phyloP scores from a whole-genome alignment of 2,888 invertebrate species.

The Coronaproctus castanopsis region DNA sequence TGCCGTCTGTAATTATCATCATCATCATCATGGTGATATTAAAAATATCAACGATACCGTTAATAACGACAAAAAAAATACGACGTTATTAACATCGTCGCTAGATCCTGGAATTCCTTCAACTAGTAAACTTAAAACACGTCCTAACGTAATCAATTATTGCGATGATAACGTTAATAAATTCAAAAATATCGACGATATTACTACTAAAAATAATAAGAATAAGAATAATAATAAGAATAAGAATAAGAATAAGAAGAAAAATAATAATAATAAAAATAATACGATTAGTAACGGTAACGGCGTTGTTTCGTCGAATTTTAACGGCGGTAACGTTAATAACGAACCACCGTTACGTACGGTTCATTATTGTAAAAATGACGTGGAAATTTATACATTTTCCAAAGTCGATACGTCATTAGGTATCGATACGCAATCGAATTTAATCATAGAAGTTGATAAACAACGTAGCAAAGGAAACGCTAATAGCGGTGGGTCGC shows the following conservation, averaged over 20 bases:
- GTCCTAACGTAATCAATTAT: neutral
- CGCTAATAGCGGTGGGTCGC: too few species aligned
- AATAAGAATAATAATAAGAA: neutral
- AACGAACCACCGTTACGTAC: neutral
- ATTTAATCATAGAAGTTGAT: neutral
- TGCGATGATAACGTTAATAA: neutral
- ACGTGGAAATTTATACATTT: neutral
- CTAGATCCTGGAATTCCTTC: neutral
- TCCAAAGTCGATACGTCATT: neutral
- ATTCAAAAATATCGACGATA: neutral
- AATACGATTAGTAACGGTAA: neutral
- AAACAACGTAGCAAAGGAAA: neutral
- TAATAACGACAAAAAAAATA: too few species aligned
- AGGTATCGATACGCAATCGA: neutral
- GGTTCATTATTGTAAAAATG: neutral
- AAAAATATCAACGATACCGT: neutral
- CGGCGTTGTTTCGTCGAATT: neutral
- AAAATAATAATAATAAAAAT: neutral
- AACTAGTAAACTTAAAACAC: neutral
- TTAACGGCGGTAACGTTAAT: neutral
- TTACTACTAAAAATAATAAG: neutral
- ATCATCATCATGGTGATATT: neutral
- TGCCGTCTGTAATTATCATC: neutral
- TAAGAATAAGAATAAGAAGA: too few species aligned
- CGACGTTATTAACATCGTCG: too few species aligned